These are phyloP conservation scores for Coptodon bakossiorum DNA, from an alignment of 2,113 vertebrate species.

Conservation along the genomic window DNA sequence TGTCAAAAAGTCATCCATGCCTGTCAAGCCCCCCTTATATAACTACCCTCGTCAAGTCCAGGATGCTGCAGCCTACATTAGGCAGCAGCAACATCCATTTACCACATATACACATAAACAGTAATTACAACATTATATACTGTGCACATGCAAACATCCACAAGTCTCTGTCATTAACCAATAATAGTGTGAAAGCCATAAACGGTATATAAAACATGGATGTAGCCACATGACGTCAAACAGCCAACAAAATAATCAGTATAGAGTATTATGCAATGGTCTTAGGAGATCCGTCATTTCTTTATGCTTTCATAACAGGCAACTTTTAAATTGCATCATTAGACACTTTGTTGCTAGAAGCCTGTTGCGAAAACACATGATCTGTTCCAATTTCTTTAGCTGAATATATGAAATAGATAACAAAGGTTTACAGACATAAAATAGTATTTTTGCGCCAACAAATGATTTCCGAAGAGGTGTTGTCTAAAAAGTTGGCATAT, in stretches of 20 bases:
- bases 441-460: background rate
- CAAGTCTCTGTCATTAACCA: background rate
- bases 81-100: background rate
- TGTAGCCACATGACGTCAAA: background rate
- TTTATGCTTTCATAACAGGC: background rate
- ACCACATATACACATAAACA: background rate
- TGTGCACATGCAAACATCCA: background rate
- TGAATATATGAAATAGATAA: background rate
- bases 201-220: background rate
- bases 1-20: conserved; percentile 47
- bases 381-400: background rate
- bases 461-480: background rate
- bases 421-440: background rate
- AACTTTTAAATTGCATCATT: background rate
- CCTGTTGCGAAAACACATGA: background rate
- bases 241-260: background rate
- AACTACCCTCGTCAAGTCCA: conserved; percentile 33
- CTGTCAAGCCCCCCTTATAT: conserved; percentile 36
- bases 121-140: background rate
- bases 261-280: background rate
- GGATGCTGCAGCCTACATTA: background rate
- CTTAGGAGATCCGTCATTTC: background rate
- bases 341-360: background rate
- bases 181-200: background rate
- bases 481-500: background rate